These are phyloP conservation scores for Drosophila hydei DNA, from an alignment of 1,140 invertebrate species.

Conservation along the genomic window DNA sequence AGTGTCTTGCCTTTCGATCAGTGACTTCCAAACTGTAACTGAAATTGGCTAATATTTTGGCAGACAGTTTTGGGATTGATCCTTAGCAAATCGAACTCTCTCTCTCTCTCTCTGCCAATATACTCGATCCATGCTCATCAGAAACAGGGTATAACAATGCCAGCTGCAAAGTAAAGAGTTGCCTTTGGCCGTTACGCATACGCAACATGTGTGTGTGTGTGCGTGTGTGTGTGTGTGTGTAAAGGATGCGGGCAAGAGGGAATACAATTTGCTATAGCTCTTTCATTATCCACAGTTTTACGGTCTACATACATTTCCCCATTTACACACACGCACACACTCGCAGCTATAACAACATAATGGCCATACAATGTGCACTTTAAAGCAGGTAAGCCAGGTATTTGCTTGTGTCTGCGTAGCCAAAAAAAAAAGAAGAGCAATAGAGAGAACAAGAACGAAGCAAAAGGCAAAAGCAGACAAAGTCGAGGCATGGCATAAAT, in stretches of 20 bases:
- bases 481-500: slow-evolving; percentile 71
- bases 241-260: not conserved
- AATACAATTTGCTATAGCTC: slow-evolving; percentile 17
- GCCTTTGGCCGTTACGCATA: slow-evolving; percentile 64
- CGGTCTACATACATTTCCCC: slow-evolving; percentile 77
- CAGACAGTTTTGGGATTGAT: too few species aligned
- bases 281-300: slow-evolving; percentile 76
- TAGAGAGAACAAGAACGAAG: slow-evolving; percentile 20
- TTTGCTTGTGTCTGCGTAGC: slow-evolving; percentile 28
- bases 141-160: not conserved
- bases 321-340: slow-evolving; percentile 18
- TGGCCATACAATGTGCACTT: slow-evolving; percentile 63
- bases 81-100: too few species aligned
- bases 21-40: too few species aligned
- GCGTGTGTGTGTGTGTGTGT: not conserved
- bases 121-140: not conserved
- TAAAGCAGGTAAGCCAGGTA: slow-evolving; percentile 60
- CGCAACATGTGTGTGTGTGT: slow-evolving; percentile 19
- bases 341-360: slow-evolving; percentile 73
- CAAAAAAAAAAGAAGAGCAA: slow-evolving; percentile 41
- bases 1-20: too few species aligned
- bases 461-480: slow-evolving; percentile 22
- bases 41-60: too few species aligned
- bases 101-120: not conserved
- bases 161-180: slow-evolving; percentile 35